phyloP scores from a whole-genome alignment of 2,797 vertebrate genomes.

The Malacoraja senta region DNA sequence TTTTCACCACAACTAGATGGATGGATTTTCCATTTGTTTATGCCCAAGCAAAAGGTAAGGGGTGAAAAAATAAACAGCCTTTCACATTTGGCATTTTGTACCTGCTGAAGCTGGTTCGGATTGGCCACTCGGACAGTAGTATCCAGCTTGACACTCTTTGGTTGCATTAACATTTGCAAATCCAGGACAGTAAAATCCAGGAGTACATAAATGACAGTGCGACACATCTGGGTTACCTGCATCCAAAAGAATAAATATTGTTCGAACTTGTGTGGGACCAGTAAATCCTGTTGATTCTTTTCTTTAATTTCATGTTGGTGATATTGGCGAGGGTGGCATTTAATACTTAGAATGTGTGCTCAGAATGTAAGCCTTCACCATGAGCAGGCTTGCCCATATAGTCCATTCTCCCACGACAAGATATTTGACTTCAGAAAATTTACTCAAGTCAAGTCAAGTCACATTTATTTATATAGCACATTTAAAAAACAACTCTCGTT shows the following conservation, averaged over 20 bases:
- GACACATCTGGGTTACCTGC: neutral
- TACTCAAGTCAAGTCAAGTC: too few relatives aligned
- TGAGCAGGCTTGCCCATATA: neutral
- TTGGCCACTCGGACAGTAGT: neutral
- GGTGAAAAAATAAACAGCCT: neutral
- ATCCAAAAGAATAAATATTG: neutral
- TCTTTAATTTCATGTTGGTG: neutral
- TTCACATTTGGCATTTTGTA: neutral
- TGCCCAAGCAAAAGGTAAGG: neutral
- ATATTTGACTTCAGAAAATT: neutral
- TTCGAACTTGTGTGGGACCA: neutral
- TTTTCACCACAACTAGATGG: neutral
- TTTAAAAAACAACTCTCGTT: too few relatives aligned
- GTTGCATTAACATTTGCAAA: neutral
- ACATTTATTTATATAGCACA: too few relatives aligned
- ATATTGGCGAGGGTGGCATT: neutral
- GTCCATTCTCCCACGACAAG: neutral
- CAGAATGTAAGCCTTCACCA: too few relatives aligned
- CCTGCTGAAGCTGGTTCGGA: neutral
- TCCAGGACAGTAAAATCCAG: constrained; percentile 13
- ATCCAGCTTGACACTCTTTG: neutral
- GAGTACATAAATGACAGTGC: neutral
- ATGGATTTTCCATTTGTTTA: neutral
- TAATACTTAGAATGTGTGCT: neutral
- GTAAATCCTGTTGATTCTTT: neutral